Evolutionary conservation across 2,888 invertebrate species (phyloP).

Genomic region (Blastobasis adustella): DNA sequence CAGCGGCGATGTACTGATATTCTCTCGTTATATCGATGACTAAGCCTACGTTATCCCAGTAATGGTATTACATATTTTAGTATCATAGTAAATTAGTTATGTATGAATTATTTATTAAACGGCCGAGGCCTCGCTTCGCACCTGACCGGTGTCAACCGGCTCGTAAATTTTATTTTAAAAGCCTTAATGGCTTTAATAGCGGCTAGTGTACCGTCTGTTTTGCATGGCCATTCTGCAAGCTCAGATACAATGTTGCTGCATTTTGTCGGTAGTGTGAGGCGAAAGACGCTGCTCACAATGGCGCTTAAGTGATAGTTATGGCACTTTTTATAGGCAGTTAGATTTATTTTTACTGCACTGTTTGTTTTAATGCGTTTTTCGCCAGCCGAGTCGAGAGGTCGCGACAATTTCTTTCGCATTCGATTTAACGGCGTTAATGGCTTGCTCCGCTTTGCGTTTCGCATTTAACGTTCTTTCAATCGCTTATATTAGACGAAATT

Average conservation of each 20-base stretch:
- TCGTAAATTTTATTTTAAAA: conserved; percentile 35
- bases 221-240: conserved; percentile 20
- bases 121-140: conserved; percentile 19
- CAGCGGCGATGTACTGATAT: too few relatives aligned
- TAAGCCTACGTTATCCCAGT: background rate
- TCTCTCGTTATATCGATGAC: too few relatives aligned
- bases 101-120: conserved; percentile 35
- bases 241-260: conserved; percentile 44
- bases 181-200: conserved; percentile 22
- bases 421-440: conserved; percentile 37
- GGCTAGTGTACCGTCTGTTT: conserved; percentile 18
- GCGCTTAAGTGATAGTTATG: conserved; percentile 74
- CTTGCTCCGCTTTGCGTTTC: conserved; percentile 3
- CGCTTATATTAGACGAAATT: too few relatives aligned
- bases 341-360: conserved; percentile 74
- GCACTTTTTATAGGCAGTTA: conserved; percentile 74
- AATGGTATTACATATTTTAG: conserved; percentile 1
- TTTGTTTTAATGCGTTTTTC: conserved; percentile 72
- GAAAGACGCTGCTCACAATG: conserved; percentile 58
- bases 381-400: conserved; percentile 50
- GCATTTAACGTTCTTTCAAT: too few relatives aligned
- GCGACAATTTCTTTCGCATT: conserved; percentile 52
- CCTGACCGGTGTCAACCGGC: conserved; percentile 30
- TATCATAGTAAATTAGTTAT: conserved; percentile 7
- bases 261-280: conserved; percentile 44